phyloP scores from a whole-genome alignment of 2,888 invertebrate species.

The Dione vanillae region DNA sequence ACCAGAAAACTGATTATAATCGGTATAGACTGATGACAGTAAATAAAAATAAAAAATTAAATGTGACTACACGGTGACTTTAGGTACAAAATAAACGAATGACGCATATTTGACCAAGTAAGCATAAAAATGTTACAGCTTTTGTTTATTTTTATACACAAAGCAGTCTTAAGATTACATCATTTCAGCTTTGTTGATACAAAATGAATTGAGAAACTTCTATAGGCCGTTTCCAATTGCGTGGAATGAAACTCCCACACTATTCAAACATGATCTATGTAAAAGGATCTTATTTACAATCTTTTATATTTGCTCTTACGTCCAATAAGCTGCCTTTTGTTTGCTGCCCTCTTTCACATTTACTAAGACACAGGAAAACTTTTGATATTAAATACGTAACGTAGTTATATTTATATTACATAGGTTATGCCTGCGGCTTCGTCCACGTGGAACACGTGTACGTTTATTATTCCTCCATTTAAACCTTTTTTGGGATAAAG shows the following conservation, averaged over 20 bases:
- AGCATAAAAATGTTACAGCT: not conserved
- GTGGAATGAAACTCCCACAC: conserved; percentile 32
- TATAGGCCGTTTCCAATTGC: conserved; percentile 22
- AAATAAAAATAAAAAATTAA: no score
- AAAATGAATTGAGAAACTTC: conserved; percentile 14
- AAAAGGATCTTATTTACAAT: conserved; percentile 33
- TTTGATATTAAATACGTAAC: conserved; percentile 17
- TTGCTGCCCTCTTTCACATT: conserved; percentile 28
- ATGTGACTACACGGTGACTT: no score
- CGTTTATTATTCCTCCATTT: no score
- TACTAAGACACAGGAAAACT: conserved; percentile 8
- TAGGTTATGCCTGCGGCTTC: not conserved
- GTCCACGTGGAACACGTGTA: not conserved
- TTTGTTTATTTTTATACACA: not conserved
- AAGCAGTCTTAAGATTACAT: not conserved
- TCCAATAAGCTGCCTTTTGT: conserved; percentile 44
- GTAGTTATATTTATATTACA: not conserved
- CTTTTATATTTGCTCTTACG: conserved; percentile 36
- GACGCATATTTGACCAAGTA: not conserved
- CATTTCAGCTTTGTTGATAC: conserved; percentile 8
- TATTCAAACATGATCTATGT: conserved; percentile 31
- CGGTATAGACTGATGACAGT: no score
- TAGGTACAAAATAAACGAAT: not conserved
- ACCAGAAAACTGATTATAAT: no score
- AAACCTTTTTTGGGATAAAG: no score